Percentiles rank a stretch among this genome's conserved stretches.
These are phyloP conservation scores for Crenichthys baileyi DNA, from an alignment of 2,797 vertebrate genomes.

Conservation along the genomic window DNA sequence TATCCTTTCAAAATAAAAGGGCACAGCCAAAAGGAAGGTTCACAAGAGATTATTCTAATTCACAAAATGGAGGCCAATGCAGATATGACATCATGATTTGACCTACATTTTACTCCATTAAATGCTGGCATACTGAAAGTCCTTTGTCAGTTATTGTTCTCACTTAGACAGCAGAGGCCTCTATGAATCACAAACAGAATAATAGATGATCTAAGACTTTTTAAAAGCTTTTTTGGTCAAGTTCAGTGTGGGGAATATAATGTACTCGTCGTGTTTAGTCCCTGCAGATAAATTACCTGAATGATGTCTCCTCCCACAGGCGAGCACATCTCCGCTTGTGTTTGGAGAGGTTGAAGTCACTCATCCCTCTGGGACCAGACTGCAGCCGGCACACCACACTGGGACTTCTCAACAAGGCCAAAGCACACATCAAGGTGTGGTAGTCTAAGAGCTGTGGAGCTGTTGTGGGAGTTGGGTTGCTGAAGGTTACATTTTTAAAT, in stretches of 20 bases:
- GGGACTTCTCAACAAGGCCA: constrained; percentile 99
- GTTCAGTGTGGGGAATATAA: constrained; percentile 1
- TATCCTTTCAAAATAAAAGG: background rate
- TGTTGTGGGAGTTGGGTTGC: constrained; percentile 5
- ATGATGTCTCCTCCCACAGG: constrained; percentile 72
- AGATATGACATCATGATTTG: constrained; percentile 68
- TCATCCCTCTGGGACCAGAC: constrained; percentile 97
- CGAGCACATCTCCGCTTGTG: constrained; percentile 98
- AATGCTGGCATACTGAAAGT: constrained; percentile 54
- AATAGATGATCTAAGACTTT: constrained; percentile 23
- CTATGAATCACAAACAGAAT: constrained; percentile 45
- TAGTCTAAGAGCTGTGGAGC: constrained; percentile 14
- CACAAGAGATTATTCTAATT: constrained; percentile 10
- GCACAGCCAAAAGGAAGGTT: constrained; percentile 4
- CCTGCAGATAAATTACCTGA: constrained; percentile 19
- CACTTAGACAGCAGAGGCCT: constrained; percentile 34
- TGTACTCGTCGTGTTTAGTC: constrained; percentile 14
- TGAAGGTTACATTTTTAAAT: background rate
- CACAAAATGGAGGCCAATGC: constrained; percentile 67
- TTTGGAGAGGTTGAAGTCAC: constrained; percentile 96
- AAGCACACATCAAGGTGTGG: constrained; percentile 97
- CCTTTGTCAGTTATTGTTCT: constrained; percentile 52
- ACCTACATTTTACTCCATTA: constrained; percentile 69
- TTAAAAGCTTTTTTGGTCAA: background rate
- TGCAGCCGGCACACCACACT: constrained; percentile 97